Evolutionary conservation across 1,140 invertebrate species (phyloP), one percentile per base, ranked within the genome.

Genomic region (Danaus plexippus): DNA sequence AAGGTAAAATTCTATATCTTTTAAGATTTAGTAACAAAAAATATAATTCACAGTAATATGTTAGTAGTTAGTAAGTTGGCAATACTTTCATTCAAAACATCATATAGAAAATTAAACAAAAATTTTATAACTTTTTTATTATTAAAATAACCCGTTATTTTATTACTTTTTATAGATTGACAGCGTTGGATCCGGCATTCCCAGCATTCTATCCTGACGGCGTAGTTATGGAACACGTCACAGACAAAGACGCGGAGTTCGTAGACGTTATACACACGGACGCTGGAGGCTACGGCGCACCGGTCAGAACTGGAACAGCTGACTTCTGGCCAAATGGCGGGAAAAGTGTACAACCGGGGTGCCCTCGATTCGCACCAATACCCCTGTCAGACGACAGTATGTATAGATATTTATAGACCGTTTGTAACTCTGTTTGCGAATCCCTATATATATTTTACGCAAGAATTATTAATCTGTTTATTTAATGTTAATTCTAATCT

Each of bases 191-290:
- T 71, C 90, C 90, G 3, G 90, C 90, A 9, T 89, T 89, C 63
- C 90, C 89, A 9, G 79, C 85, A 9, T 91, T 91, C 69, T 91
- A 91, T 61, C 85, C 87, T 45, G 78, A 83, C 51, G 71, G 85
- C 9, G 69, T 88, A n/a, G 64, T 87, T 32, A 75, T 87, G 63
- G 88, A 90, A n/a, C 90, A 92, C 54, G 81, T 94, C 1, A 89
- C 88, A 51, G 88, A 88, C n/a, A 80, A 76, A 43, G 92, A 94
- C 71, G 92, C 91, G 0, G 80, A 88, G 13, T 91, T 92, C 50
- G 91, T 93, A 2, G 92, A 92, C 66, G 87, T 92, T 0, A 92
- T 93, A 54, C 92, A 94, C 64, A 92, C 92, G 1, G 91, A 93
- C 63, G 91, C 89, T 2, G 88, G 89, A 3, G 65, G 87, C 0